Conservation (phyloP, 2,888 invertebrate species). For the Chalcis sispes region DNA sequence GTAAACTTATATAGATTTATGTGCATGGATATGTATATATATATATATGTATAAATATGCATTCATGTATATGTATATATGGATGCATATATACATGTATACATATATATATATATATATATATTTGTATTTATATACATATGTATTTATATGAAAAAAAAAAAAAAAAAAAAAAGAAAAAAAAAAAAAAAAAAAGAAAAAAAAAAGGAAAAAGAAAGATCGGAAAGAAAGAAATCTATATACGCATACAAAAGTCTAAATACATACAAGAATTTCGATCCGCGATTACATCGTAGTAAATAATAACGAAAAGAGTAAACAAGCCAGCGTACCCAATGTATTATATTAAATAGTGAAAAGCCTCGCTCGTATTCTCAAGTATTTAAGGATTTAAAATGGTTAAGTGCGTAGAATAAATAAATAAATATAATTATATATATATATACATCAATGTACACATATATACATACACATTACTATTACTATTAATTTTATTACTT, state of each 20-base stretch:
- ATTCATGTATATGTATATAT: background rate
- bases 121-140: background rate
- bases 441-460: conserved; percentile 30
- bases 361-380: conserved; percentile 73
- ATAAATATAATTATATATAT: conserved; percentile 50
- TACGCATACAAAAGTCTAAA: background rate
- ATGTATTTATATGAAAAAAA: background rate
- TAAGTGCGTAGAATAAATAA: conserved; percentile 52
- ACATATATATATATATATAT: no score
- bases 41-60: conserved; percentile 6
- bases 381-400: conserved; percentile 61
- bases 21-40: no score
- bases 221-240: background rate
- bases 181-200: background rate
- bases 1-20: conserved; percentile 18
- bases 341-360: conserved; percentile 64
- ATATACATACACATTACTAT: conserved; percentile 44
- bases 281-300: background rate
- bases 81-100: no score
- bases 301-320: conserved; percentile 23
- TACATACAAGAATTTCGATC: background rate
- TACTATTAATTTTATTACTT: conserved; percentile 20
- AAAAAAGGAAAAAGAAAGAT: background rate
- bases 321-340: conserved; percentile 60
- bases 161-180: background rate